Base-by-base conservation (phyloP, 2,888 invertebrate genomes). In the Antheraea assamensis region DNA sequence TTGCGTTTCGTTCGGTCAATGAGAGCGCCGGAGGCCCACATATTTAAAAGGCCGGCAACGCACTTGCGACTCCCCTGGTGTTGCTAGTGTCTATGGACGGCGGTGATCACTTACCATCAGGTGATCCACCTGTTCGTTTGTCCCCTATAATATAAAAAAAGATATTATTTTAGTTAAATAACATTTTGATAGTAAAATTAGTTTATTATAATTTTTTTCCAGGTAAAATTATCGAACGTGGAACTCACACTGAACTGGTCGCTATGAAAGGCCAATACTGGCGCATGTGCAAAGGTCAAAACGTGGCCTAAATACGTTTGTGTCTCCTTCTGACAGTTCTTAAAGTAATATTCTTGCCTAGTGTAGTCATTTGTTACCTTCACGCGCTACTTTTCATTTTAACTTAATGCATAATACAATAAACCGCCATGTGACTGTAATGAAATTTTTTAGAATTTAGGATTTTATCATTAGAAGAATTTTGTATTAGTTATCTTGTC, bases 191-290 rank as follows among this genome's bases (percentile, higher is more conserved):
- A n/a, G n/a, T n/a, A n/a, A n/a, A n/a, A n/a, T n/a, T n/a, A n/a
- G n/a, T n/a, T n/a, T n/a, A n/a, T n/a, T n/a, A n/a, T n/a, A 10
- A 1, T n/a, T 72, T 76, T 15, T 75, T 73, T 78, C 8, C 81
- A 85, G 98, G 98, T 52, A 92, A 92, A 78, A 96, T 98, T 21
- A 95, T 96, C 8, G 97, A 97, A 85, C 94, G 95, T 77, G 97
- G 97, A 52, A 96, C 95, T 4, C 97, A 97, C 81, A 92, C 95
- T 3, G 96, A 97, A 77, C 91, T 97, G 21, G 93, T 97, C 86
- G 91, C 91, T 47, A 87, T 92, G 72, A 94, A 95, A 81, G 96
- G 96, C 19, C 88, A 95, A 61, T 97, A 97, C 86, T 96, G 95
- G 88, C 94, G 95, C 61, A 94, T 97, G 87, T 95, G 96, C 81